Percentiles rank a stretch among this genome's conserved stretches.
Evolutionary conservation across 2,888 invertebrate genomes (phyloP).

Genomic region (Sinelater perroti): DNA sequence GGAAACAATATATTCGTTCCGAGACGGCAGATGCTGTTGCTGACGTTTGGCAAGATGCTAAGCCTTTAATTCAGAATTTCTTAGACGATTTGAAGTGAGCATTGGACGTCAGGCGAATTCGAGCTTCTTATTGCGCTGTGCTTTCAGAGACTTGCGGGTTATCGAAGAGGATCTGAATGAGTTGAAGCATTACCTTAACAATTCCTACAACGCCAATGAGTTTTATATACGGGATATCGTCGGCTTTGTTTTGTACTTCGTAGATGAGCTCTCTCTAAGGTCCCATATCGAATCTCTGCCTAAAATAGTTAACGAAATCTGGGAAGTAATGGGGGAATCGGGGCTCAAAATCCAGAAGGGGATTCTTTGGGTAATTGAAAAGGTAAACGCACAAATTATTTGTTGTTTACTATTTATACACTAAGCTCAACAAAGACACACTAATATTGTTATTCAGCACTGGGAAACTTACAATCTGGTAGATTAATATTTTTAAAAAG

Average conservation of each 20-base stretch:
- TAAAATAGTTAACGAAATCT: conserved; percentile 81
- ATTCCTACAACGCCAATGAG: conserved; percentile 82
- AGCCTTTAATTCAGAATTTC: conserved; percentile 73
- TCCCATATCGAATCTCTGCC: conserved; percentile 82
- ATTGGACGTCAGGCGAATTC: neutral
- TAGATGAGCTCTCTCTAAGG: conserved; percentile 81
- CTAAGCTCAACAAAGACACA: too few species aligned
- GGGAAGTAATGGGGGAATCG: conserved; percentile 87
- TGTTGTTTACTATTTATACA: too few species aligned
- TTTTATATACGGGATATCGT: conserved; percentile 84
- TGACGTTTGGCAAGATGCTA: conserved; percentile 80
- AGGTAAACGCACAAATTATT: conserved; percentile 55
- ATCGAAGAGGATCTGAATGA: conserved; percentile 78
- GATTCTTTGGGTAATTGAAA: conserved; percentile 76
- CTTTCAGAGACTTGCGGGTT: conserved; percentile 69
- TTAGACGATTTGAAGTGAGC: conserved; percentile 71
- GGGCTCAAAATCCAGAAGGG: conserved; percentile 81
- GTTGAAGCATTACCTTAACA: conserved; percentile 75
- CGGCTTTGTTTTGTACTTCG: conserved; percentile 71
- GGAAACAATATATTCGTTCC: conserved; percentile 72
- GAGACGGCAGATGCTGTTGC: conserved; percentile 74
- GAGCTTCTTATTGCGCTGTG: conserved; percentile 22
- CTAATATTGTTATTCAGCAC: too few species aligned
- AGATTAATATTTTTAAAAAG: too few species aligned
- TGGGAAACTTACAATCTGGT: too few species aligned